Evolutionary conservation across 2,888 invertebrate genomes (phyloP).

Genomic region (Nasonia oneida): DNA sequence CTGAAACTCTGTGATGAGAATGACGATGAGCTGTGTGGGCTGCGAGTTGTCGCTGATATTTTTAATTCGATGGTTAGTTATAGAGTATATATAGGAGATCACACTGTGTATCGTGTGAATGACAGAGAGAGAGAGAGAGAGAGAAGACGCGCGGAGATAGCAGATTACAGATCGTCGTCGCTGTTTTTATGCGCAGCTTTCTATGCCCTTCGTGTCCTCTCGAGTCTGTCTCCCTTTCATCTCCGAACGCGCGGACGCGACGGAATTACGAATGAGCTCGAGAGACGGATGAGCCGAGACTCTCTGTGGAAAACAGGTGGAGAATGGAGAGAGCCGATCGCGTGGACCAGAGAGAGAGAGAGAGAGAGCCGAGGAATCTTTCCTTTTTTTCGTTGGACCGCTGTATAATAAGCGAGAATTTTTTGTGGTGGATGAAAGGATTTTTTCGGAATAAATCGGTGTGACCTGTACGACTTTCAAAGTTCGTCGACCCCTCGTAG

Average conservation of each 20-base stretch:
- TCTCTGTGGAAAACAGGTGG: conserved; percentile 41
- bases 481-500: too few species aligned
- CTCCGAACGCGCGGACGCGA: conserved; percentile 68
- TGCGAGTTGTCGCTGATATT: too few species aligned
- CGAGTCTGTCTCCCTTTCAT: conserved; percentile 71
- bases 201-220: conserved; percentile 57
- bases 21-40: background rate
- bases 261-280: conserved; percentile 69
- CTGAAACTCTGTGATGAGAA: background rate
- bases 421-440: conserved; percentile 2
- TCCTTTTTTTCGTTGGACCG: background rate
- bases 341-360: conserved; percentile 31
- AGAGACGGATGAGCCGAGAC: background rate
- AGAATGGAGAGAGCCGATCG: conserved; percentile 30
- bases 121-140: too few species aligned
- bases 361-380: background rate
- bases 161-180: conserved; percentile 55
- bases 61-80: too few species aligned
- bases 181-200: conserved; percentile 57
- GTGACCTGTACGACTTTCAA: too few species aligned
- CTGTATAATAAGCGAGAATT: background rate
- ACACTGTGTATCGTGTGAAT: too few species aligned
- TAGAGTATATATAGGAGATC: too few species aligned
- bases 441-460: too few species aligned
- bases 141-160: background rate